Base-by-base conservation (phyloP, 1,140 invertebrate genomes). In the Drosophila saltans region DNA sequence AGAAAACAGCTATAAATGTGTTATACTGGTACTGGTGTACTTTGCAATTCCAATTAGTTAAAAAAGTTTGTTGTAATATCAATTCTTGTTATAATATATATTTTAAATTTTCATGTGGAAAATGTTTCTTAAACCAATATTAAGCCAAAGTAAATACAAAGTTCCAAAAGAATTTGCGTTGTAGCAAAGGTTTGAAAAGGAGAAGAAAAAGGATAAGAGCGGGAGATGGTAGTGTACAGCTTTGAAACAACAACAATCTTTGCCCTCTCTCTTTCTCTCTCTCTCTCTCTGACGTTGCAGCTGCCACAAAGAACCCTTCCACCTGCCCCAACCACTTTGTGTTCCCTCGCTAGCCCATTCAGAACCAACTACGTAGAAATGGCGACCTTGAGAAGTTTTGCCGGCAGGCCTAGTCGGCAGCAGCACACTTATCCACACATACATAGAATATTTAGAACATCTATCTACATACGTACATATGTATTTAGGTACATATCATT, bases 401-500 rank as follows among this genome's bases (percentile, higher is more conserved):
- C 45, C 45, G 45, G 45, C 21, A 52, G 45, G 45, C 45, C 24
- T 52, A 52, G 45, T 52, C 16, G 9, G 45, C 8, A 52, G 21
- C 45, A 24, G 21, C 9, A 48, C 3, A 43, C 41, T 43, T 7
- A 30, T 30, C 2, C 28, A 41, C 33, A 58, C 9, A 45, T 43
- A 59, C 9, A 36, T 48, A 41, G 10, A 2, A 2, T 26, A 10
- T 3, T 68, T 63, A 21, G 36, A 40, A 16, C 56, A 59, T 56
- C 10, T 41, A 28, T 59, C 6, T 66, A 39, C 36, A 55, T 65
- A 57, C 64, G 4, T 30, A 2, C 3, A 30, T 30, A 30, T 30
- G 28, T 30, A 0, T 16, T 16, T 16, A 16, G 28, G 28, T 36
- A 2, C 33, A 36, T 73, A 48, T 67, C 83, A 69, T 72, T 65